These are phyloP conservation scores for Pogona vitticeps DNA, from an alignment of 2,113 vertebrate genomes.

Conservation along the genomic window DNA sequence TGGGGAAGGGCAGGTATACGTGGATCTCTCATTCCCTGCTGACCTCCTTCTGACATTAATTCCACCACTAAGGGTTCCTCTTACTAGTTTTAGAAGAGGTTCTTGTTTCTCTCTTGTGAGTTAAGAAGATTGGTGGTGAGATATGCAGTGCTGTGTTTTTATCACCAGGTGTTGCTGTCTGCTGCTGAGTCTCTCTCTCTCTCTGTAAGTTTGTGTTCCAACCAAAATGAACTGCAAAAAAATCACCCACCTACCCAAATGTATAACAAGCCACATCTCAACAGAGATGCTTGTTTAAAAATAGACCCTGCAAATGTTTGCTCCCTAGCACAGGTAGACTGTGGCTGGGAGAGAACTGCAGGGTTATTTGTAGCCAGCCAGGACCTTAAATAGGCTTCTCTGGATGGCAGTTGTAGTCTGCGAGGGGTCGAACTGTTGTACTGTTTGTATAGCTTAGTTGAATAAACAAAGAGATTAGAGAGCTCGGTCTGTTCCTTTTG, in stretches of 20 bases:
- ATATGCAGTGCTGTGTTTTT: background rate
- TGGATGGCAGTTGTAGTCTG: background rate
- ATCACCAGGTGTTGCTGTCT: conserved; percentile 18
- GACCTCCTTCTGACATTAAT: background rate
- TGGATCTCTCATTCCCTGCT: background rate
- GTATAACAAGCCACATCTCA: background rate
- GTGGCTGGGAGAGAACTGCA: background rate
- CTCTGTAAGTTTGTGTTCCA: background rate
- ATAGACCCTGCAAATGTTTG: background rate
- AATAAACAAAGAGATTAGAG: too few relatives aligned
- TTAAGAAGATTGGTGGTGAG: background rate
- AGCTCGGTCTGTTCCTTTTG: too few relatives aligned
- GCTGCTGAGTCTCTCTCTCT: background rate
- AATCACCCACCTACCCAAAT: background rate
- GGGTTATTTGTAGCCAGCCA: background rate
- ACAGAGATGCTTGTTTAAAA: background rate
- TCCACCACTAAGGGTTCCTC: background rate
- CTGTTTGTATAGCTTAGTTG: conserved; percentile 23
- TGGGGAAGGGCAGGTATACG: background rate
- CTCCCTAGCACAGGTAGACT: background rate
- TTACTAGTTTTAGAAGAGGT: too few relatives aligned
- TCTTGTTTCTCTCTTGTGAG: background rate
- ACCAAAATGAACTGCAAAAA: conserved; percentile 1
- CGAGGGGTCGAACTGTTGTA: background rate
- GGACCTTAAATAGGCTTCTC: background rate